Evolutionary conservation across 2,888 invertebrate genomes (phyloP).

Genomic region (Buathra laborator): DNA sequence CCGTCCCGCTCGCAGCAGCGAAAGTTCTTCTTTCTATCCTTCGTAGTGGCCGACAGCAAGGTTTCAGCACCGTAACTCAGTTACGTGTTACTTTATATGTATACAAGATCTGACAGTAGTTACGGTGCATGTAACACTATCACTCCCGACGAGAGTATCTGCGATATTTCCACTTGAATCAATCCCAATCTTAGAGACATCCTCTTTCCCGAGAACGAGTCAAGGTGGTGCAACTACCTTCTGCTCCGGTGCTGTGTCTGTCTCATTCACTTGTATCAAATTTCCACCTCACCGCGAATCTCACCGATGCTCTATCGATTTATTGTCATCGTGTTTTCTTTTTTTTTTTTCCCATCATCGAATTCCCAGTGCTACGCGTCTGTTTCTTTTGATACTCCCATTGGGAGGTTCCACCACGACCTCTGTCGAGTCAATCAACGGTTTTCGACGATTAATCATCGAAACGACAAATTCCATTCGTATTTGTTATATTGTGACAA

Average conservation of each 20-base stretch:
- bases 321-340: constrained; percentile 6
- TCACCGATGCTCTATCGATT: constrained; percentile 1
- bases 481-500: no score
- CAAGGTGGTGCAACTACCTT: constrained; percentile 27
- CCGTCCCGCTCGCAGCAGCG: not conserved
- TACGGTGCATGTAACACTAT: not conserved
- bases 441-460: no score
- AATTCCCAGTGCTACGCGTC: no score
- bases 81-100: constrained; percentile 5
- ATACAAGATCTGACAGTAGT: not conserved
- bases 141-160: not conserved
- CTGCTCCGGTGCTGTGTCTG: not conserved
- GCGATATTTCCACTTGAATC: constrained; percentile 67
- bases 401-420: no score
- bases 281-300: constrained; percentile 35
- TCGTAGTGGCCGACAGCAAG: not conserved
- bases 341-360: not conserved
- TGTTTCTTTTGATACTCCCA: no score
- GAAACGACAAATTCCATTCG: no score
- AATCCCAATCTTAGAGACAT: constrained; percentile 62
- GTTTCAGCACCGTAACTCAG: not conserved
- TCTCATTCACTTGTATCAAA: constrained; percentile 33
- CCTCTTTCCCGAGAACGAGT: constrained; percentile 46
- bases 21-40: constrained; percentile 20
- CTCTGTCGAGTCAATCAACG: no score